phyloP scores from a whole-genome alignment of 2,113 vertebrate species.

The Pachycephala philippinensis region DNA sequence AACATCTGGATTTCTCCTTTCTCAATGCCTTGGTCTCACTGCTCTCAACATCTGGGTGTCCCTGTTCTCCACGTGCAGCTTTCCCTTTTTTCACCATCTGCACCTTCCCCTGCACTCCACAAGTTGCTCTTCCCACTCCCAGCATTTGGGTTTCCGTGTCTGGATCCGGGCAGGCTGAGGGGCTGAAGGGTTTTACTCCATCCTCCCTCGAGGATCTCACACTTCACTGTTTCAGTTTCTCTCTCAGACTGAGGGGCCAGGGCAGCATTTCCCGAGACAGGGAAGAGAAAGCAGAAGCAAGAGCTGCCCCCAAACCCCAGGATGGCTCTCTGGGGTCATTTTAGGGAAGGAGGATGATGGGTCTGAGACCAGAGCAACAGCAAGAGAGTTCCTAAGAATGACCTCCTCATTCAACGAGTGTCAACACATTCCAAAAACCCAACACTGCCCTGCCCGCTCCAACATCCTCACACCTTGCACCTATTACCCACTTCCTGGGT shows the following conservation, averaged over 20 bases:
- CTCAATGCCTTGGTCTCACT: background rate
- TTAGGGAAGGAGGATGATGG: background rate
- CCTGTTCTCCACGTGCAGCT: background rate
- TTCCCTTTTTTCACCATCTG: background rate
- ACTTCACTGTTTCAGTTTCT: background rate
- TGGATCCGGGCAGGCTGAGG: accelerated
- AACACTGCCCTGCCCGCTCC: background rate
- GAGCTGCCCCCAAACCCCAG: background rate
- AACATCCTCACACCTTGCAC: background rate
- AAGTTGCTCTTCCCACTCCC: background rate
- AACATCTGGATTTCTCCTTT: background rate
- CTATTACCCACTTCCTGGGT: background rate
- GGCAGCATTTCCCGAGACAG: background rate
- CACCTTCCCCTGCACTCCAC: background rate
- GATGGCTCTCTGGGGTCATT: background rate
- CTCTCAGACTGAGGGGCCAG: background rate
- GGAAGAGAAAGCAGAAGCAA: background rate
- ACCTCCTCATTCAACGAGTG: background rate
- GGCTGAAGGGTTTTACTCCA: background rate
- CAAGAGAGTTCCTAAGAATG: background rate
- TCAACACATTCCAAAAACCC: background rate
- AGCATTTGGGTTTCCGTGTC: background rate
- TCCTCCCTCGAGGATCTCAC: background rate
- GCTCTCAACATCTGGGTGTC: background rate
- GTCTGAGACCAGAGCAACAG: background rate